These are phyloP conservation scores for Sebastes nivosus DNA, from an alignment of 2,797 vertebrate species.

Conservation along the genomic window DNA sequence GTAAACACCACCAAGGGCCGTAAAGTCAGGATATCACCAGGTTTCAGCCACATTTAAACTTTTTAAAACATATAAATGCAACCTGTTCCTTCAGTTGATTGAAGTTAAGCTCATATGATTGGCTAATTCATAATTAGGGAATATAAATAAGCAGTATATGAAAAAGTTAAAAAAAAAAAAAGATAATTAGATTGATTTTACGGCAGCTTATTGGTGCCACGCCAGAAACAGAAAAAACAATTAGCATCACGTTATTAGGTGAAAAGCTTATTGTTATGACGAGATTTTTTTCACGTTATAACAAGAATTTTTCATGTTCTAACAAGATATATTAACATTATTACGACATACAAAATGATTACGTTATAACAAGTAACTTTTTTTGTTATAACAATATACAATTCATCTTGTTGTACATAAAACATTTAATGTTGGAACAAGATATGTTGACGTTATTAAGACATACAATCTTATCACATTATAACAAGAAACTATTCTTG, in stretches of 20 bases:
- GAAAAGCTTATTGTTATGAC: not conserved
- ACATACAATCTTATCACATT: too few species aligned
- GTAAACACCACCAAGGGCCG: slow-evolving; percentile 22
- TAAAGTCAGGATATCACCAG: not conserved
- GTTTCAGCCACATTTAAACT: not conserved
- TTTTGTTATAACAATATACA: too few species aligned
- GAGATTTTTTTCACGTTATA: not conserved
- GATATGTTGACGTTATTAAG: too few species aligned
- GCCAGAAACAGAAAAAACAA: not conserved
- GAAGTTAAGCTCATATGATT: not conserved
- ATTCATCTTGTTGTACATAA: too few species aligned
- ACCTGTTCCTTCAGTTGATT: not conserved
- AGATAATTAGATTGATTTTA: not conserved
- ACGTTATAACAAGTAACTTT: not conserved
- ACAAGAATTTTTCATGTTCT: not conserved
- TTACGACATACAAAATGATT: not conserved
- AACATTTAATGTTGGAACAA: too few species aligned
- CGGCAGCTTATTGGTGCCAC: not conserved
- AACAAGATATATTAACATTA: not conserved
- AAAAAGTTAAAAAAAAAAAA: not conserved
- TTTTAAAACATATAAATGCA: not conserved
- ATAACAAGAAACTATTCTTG: too few species aligned
- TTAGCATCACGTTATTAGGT: not conserved
- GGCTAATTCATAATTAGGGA: not conserved
- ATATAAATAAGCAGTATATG: not conserved